Base-by-base conservation (phyloP, 1,140 invertebrate genomes). In the Papilio polytes region DNA sequence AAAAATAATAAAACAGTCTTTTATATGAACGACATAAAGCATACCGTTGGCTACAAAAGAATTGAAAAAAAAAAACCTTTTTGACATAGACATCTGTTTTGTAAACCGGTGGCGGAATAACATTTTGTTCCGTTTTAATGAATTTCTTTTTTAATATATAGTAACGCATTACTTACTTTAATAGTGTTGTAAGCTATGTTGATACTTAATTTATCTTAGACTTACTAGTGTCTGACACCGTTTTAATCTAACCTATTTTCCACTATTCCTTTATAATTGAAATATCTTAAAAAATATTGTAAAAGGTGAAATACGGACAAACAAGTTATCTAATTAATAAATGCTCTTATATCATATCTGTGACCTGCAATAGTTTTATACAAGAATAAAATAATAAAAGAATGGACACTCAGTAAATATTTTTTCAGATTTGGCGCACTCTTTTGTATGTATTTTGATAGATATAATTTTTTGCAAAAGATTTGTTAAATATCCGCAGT, bases 1-100 rank as follows among this genome's bases (percentile, higher is more conserved):
- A 88, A 91, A 90, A 89, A 92, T 90, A 90, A 90, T 89, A 89
- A 89, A 91, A 87, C 79, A 81, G 77, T 74, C 81, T 83, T 77
- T 81, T 74, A 78, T 83, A 80, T 81, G 83, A 74, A 63, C 77
- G 46, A 36, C 78, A 80, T 66, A 86, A 82, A 82, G 66, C 73
- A 81, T 78, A 77, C 59, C 41, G 72, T 80, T 80, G 59, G 81
- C 76, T 84, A 86, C 86, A 85, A 88, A 89, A 88, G 83, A 84
- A 81, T 84, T 84, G 81, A 85, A 86, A 85, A 86, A 84, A n/a
- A 85, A 86, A 79, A 80, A 74, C 51, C 82, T 78, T 83, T 85
- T 81, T 84, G 76, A 31, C 26, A 74, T 41, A 46, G 80, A 87
- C 87, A 88, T 88, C 87, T 88, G 87, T 83, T 84, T 81, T 78